Evolutionary conservation across 2,888 invertebrate genomes (phyloP), one percentile per base, ranked within the genome.

Genomic region (Lasioglossum vierecki): DNA sequence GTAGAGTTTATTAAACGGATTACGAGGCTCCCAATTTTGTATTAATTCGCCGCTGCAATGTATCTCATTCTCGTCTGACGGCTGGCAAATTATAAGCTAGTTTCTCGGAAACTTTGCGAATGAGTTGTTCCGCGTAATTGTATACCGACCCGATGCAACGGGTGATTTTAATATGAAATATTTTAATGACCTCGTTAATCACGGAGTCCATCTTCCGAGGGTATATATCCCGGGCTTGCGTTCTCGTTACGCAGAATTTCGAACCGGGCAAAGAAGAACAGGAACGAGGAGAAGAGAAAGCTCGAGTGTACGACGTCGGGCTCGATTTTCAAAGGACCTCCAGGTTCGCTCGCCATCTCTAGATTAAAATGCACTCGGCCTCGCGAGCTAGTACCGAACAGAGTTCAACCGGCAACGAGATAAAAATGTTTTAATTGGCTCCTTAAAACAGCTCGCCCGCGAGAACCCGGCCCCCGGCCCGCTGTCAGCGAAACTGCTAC

Each of bases 361-460:
- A 53, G 80, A 80, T 81, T 81, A 71, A 81, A 83, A 76, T 60
- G 70, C 81, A 63, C 75, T 72, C 49, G 74, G 26, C 3, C 35
- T 44, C 71, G 44, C 71, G 44, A 15, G 49, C n/a, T 44, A 72
- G 72, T 71, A 66, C 71, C 75, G 57, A 15, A 49, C 49, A 53
- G 75, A 83, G 81, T 83, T 83, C 71, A 71, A 83, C 70, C 44
- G n/a, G 49, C 71, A 70, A 71, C 71, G 22, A 66, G 76, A 82
- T 82, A 82, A 83, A 53, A 82, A 73, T 76, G 73, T 75, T 83
- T 76, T 83, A 83, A 83, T 83, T 82, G 72, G 76, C 49, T 71
- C 53, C 39, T 68, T 73, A 44, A 68, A 76, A 83, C 74, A 35
- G 74, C 70, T 63, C 39, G 77, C 68, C 22, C 35, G 49, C n/a